A percentile compares a stretch with the other conserved stretches of the same genome.
These are phyloP conservation scores for Gracilinanus agilis DNA, from an alignment of 2,113 vertebrate species.

Conservation along the genomic window DNA sequence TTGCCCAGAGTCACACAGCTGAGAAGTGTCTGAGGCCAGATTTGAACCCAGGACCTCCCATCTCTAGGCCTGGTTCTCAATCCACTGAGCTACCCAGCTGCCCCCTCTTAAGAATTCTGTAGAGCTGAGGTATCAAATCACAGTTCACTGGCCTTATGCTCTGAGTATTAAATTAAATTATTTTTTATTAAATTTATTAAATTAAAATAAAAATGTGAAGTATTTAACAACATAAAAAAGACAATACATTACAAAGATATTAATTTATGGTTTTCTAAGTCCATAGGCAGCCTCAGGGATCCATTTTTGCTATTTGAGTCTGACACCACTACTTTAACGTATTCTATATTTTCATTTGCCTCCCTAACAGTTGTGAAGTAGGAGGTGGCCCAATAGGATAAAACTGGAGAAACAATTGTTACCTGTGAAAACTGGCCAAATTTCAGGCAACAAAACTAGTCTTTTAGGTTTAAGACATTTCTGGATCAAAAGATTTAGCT, in stretches of 20 bases:
- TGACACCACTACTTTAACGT: background rate
- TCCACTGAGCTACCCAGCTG: too few species aligned
- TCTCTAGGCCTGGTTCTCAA: too few species aligned
- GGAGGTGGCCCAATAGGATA: background rate
- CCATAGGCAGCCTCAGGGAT: background rate
- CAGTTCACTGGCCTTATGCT: background rate
- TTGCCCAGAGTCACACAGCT: too few species aligned
- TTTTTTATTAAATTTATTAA: too few species aligned
- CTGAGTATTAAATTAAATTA: too few species aligned
- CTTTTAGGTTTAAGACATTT: background rate
- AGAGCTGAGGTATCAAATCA: background rate
- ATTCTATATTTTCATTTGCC: background rate
- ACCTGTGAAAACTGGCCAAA: background rate
- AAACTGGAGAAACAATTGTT: background rate
- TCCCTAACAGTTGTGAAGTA: background rate
- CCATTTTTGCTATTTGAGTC: background rate
- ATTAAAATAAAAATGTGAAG: background rate
- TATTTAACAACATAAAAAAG: background rate
- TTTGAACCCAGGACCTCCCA: too few species aligned
- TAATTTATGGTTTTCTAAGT: background rate
- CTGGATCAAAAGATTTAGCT: background rate
- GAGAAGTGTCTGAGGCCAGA: too few species aligned
- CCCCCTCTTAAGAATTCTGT: background rate
- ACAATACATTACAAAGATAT: background rate
- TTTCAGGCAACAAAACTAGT: background rate